These are phyloP conservation scores for Myopa tessellatipennis DNA, from an alignment of 2,888 invertebrate species.

Conservation along the genomic window DNA sequence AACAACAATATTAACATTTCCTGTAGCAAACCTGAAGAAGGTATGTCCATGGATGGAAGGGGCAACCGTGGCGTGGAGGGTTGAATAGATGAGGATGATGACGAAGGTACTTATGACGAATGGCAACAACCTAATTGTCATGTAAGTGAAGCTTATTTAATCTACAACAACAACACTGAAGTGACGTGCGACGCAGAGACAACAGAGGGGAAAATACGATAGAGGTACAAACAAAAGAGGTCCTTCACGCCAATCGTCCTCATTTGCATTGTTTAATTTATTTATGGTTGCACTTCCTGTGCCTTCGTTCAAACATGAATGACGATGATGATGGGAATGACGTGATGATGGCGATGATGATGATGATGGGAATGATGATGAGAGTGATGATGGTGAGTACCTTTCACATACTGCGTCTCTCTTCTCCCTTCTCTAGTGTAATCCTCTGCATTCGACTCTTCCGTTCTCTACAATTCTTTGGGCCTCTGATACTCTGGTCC, in stretches of 20 bases:
- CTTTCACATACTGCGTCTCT: too few relatives aligned
- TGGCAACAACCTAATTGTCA: conserved; percentile 34
- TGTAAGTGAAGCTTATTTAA: conserved; percentile 31
- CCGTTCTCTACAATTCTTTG: conserved; percentile 5
- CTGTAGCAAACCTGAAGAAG: background rate
- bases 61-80: background rate
- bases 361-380: background rate
- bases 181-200: background rate
- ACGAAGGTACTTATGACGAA: conserved; percentile 3
- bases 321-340: too few relatives aligned
- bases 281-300: conserved; percentile 38
- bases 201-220: too few relatives aligned
- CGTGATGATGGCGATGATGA: too few relatives aligned
- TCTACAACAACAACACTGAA: background rate
- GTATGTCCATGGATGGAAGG: background rate
- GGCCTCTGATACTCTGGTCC: background rate
- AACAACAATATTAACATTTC: conserved; percentile 23
- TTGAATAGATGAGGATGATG: background rate
- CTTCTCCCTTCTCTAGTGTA: too few relatives aligned
- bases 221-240: background rate
- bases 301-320: conserved; percentile 20
- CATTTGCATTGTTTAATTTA: conserved; percentile 41
- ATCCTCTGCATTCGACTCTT: too few relatives aligned
- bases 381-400: background rate
- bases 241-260: conserved; percentile 24